These are phyloP conservation scores for Sternotherus odoratus DNA, from an alignment of 2,797 vertebrate genomes.

Conservation along the genomic window DNA sequence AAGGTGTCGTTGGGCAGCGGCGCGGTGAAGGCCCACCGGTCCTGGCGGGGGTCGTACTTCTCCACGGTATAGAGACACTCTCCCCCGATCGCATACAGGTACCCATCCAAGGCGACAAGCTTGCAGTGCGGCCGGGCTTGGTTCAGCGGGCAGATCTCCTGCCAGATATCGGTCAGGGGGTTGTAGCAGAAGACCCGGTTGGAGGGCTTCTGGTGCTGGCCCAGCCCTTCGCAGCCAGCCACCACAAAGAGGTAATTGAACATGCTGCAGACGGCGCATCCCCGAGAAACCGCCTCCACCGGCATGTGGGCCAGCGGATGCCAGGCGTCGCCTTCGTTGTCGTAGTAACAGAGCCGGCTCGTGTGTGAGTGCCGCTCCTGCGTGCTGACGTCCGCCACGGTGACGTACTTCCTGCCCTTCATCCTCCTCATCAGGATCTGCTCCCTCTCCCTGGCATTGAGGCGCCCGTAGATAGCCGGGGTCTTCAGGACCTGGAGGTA, in stretches of 20 bases:
- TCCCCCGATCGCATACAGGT: slow-evolving; percentile 93
- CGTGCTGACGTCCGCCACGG: slow-evolving; percentile 87
- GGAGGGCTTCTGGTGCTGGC: slow-evolving; percentile 82
- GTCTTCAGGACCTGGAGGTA: slow-evolving; percentile 91
- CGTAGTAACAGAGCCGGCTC: slow-evolving; percentile 89
- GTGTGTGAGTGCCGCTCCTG: slow-evolving; percentile 63
- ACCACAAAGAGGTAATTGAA: slow-evolving; percentile 96
- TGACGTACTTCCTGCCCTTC: slow-evolving; percentile 82
- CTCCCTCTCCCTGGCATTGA: slow-evolving; percentile 89
- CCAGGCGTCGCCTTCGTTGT: slow-evolving; percentile 86
- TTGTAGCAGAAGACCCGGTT: slow-evolving; percentile 94
- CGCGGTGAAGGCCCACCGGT: slow-evolving; percentile 90
- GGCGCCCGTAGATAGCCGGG: slow-evolving; percentile 83
- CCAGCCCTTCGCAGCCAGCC: slow-evolving; percentile 85
- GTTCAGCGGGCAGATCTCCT: slow-evolving; percentile 90
- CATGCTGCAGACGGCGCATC: slow-evolving; percentile 90
- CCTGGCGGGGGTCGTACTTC: slow-evolving; percentile 89
- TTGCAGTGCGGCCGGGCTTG: slow-evolving; percentile 92
- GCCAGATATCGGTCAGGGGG: slow-evolving; percentile 91
- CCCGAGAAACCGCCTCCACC: slow-evolving; percentile 86
- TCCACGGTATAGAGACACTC: slow-evolving; percentile 94
- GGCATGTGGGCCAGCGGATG: slow-evolving; percentile 85
- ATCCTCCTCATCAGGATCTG: slow-evolving; percentile 84
- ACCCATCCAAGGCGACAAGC: slow-evolving; percentile 90
- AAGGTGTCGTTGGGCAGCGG: slow-evolving; percentile 92